These are phyloP conservation scores for Hypsibius dujardini DNA, from an alignment of 1,140 invertebrate species.

Conservation along the genomic window DNA sequence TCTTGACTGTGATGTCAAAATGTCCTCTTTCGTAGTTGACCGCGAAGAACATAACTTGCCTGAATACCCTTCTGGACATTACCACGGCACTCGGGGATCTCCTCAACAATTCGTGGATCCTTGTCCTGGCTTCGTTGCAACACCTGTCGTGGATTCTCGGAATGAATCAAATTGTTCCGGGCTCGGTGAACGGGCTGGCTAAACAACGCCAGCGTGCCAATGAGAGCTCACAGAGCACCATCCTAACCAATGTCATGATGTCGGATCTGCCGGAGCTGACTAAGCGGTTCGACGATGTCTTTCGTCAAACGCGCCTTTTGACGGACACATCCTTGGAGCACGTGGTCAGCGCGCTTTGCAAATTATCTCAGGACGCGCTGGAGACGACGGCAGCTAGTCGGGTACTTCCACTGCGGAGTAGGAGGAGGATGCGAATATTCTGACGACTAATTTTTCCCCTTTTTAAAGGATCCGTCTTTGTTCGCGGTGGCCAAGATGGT, in stretches of 20 bases:
- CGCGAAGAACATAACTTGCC: slow-evolving; percentile 88
- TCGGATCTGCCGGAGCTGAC: slow-evolving; percentile 70
- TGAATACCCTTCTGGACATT: slow-evolving; percentile 66
- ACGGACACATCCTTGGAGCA: slow-evolving; percentile 88
- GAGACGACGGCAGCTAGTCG: slow-evolving; percentile 84
- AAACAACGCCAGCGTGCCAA: slow-evolving; percentile 18
- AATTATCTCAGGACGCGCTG: slow-evolving; percentile 89
- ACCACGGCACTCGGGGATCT: slow-evolving; percentile 81
- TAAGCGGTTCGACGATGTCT: slow-evolving; percentile 26
- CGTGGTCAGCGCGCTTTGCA: slow-evolving; percentile 85
- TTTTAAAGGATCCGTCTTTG: slow-evolving; percentile 65
- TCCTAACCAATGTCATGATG: slow-evolving; percentile 85
- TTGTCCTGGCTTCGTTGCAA: slow-evolving; percentile 77
- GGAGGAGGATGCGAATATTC: no score
- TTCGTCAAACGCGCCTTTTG: slow-evolving; percentile 32
- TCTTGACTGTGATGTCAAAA: slow-evolving; percentile 9
- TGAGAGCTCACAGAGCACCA: slow-evolving; percentile 46
- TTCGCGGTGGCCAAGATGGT: slow-evolving; percentile 92
- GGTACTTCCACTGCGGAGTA: no score
- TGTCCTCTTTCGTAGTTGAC: slow-evolving; percentile 51
- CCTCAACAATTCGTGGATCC: slow-evolving; percentile 78
- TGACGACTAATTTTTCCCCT: no score
- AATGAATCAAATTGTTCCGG: slow-evolving; percentile 43
- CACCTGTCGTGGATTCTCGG: slow-evolving; percentile 96
- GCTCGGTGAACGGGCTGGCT: slow-evolving; percentile 20